A percentile compares a stretch with the other conserved stretches of the same genome.
Evolutionary conservation across 2,113 vertebrate species (phyloP).

Genomic region (Hemibagrus wyckioides): DNA sequence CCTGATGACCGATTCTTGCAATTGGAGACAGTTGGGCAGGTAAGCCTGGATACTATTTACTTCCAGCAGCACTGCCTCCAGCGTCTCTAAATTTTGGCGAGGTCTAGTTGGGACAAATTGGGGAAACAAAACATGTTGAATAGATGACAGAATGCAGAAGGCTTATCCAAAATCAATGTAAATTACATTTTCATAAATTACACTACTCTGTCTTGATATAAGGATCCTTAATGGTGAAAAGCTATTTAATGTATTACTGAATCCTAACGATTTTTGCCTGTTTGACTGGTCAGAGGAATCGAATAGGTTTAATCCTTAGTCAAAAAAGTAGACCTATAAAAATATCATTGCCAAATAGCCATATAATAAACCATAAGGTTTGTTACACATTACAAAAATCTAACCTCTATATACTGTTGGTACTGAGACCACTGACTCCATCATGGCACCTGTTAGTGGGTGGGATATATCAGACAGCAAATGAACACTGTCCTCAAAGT

Average conservation of each 20-base stretch:
- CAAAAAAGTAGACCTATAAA: background rate
- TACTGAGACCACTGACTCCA: too few species aligned
- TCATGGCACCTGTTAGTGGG: too few species aligned
- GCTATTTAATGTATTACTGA: too few species aligned
- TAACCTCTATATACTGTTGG: too few species aligned
- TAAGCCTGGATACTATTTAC: conserved; percentile 90
- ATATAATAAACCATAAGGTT: too few species aligned
- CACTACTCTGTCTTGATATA: background rate
- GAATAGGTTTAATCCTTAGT: background rate
- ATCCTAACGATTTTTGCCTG: background rate
- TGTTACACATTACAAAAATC: too few species aligned
- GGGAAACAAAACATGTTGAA: background rate
- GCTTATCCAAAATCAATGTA: background rate
- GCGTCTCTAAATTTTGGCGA: conserved; percentile 77
- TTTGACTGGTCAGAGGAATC: background rate
- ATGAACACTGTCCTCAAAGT: too few species aligned
- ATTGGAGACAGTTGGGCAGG: conserved; percentile 81
- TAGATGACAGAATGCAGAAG: background rate
- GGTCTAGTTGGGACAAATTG: conserved; percentile 71
- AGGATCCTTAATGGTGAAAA: background rate
- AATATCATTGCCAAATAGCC: background rate
- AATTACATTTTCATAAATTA: background rate
- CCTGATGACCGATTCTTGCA: conserved; percentile 83
- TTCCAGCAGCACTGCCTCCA: conserved; percentile 82
- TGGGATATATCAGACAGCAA: too few species aligned